Evolutionary conservation across 23 tunicate species (phyloP), one percentile per base, ranked within the genome.

Genomic region (Trididemnum nubilum): DNA sequence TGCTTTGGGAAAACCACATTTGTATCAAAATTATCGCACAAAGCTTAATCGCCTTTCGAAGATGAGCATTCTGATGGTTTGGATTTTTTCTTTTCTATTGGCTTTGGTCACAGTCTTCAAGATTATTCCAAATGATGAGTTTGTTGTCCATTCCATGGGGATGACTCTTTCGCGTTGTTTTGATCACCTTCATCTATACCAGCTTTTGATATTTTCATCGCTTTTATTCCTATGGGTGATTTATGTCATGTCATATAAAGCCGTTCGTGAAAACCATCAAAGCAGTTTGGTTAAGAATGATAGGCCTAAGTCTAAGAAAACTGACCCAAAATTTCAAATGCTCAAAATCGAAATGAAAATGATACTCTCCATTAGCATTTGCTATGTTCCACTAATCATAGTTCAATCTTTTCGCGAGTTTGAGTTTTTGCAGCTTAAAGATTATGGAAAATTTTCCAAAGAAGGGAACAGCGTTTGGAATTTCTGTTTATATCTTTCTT

Each of bases 141-240:
- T 51, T 77, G 37, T 23, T 2, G 39, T 77, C n/a, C 67, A 77
- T 57, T 51, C 81, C 23, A 77, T 77, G 81, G 81, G 81, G 54
- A 77, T 77, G 81, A 77, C 81, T 28, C 39, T 77, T 3, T 77
- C 81, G 19, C 26, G 30, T 2, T 3, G 36, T 2, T 18, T 77
- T 35, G 66, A 51, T 19, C 33, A 54, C 2, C 28, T 24, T 52
- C 31, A 51, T 54, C 2, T 77, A 4, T 77, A 77, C 25, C 58
- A 73, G 22, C 22, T 22, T 52, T 52, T 77, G 66, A 31, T 77
- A 9, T 33, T 77, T 18, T 7, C 23, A 27, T n/a, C 66, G 2
- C 18, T 52, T 18, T 19, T 25, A 1, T 26, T 77, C 12, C 26
- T 52, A 22, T 77, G 81, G 81, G n/a, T 30, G 37, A 30, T 73